Evolutionary conservation across 2,113 vertebrate genomes (phyloP), one percentile per base, ranked within the genome.

Genomic region (Calypte anna): DNA sequence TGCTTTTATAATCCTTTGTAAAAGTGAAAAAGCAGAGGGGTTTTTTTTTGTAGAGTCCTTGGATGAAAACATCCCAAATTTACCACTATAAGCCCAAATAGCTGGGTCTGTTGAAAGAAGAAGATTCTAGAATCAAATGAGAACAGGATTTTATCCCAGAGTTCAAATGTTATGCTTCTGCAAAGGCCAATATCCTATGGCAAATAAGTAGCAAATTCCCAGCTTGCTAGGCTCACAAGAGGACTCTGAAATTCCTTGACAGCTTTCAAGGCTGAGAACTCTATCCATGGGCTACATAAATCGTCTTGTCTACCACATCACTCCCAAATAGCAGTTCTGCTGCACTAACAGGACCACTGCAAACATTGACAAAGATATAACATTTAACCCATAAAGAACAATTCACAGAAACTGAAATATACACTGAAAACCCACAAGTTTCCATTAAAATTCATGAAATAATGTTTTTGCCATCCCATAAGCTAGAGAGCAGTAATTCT

Each of bases 391-490:
- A 91, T 50, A 83, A 59, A 88, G 63, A 91, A 86, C 78, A 94
- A 91, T 88, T 69, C 72, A 80, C 21, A 80, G 40, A 89, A 84
- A 46, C 8, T 46, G 55, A 90, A 92, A 93, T 74, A 80, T 3
- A 67, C 18, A 59, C 22, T 75, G 48, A 95, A 82, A 17, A 59
- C 33, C 43, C 31, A 70, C 22, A 74, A 77, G 17, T 67, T 91
- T 72, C 36, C 53, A 51, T 88, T 88, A 90, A 94, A 91, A 88
- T 93, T 90, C 30, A 95, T 88, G 55, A 80, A 82, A 90, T 61
- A 76, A 25, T 89, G 77, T 93, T 95, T 95, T 91, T 85, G 54
- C 51, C 48, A 91, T 93, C 77, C 85, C 43, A 40, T 59, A 90
- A 68, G 11, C 31, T n/a, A 64, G 59, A 81, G 43, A 86, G 64